A percentile compares a stretch with the other conserved stretches of the same genome.
Evolutionary conservation across 2,888 invertebrate species (phyloP).

Genomic region (Formica aserva): DNA sequence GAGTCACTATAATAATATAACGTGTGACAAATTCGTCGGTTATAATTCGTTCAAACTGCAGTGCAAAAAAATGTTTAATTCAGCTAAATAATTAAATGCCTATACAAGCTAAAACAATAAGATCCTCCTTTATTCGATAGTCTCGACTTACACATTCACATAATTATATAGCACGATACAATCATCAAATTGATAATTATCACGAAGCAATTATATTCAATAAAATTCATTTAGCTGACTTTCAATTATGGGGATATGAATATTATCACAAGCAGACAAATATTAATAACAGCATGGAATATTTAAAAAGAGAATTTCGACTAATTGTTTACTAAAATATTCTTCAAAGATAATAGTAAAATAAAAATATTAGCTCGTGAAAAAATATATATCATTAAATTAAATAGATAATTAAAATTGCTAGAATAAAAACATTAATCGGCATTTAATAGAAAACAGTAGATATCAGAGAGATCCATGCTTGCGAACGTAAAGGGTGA

Average conservation of each 20-base stretch:
- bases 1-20: conserved; percentile 23
- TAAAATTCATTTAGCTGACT: not conserved
- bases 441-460: not conserved
- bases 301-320: not conserved
- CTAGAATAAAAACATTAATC: not conserved
- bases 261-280: not conserved
- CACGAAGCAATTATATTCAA: conserved; percentile 29
- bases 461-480: not conserved
- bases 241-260: not conserved
- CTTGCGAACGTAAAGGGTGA: not conserved
- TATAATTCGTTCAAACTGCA: not conserved
- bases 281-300: not conserved
- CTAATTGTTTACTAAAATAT: not conserved
- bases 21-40: not conserved
- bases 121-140: not conserved
- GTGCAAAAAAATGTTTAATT: not conserved
- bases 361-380: not conserved
- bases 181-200: conserved; percentile 60
- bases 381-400: not conserved
- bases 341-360: not conserved
- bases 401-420: not conserved
- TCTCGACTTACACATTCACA: not conserved
- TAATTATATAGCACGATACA: not conserved
- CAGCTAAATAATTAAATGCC: not conserved
- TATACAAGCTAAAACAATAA: not conserved